Conservation (phyloP, 2,888 invertebrate genomes). For the Phrixothrix hirtus region DNA sequence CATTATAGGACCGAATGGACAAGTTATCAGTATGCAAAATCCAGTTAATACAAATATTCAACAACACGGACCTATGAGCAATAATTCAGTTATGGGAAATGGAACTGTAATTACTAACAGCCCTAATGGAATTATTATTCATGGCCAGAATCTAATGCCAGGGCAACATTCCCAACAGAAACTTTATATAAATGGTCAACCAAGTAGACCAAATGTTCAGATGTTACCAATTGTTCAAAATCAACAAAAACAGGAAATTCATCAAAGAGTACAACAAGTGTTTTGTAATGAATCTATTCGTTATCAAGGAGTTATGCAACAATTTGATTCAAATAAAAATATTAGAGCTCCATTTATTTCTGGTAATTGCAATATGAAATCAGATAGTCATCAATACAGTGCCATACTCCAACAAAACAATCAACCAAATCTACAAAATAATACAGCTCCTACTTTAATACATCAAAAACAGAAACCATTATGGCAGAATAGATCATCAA, state of each 20-base stretch:
- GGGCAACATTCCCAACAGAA: conserved; percentile 47
- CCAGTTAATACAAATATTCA: conserved; percentile 51
- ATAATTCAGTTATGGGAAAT: conserved; percentile 31
- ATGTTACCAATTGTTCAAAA: conserved; percentile 46
- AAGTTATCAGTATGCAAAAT: conserved; percentile 64
- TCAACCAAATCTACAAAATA: conserved; percentile 16
- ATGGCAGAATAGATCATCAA: conserved; percentile 43
- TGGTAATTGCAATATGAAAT: conserved; percentile 30
- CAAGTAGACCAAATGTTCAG: conserved; percentile 52
- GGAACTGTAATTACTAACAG: conserved; percentile 28
- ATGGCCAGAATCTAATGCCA: conserved; percentile 40
- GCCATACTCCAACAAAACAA: conserved; percentile 31
- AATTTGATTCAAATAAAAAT: conserved; percentile 52
- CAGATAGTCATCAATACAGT: conserved; percentile 26
- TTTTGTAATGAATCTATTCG: conserved; percentile 38
- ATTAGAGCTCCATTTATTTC: conserved; percentile 41
- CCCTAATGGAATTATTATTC: conserved; percentile 41
- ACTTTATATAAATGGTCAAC: conserved; percentile 51
- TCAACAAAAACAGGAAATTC: conserved; percentile 39
- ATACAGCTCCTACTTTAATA: conserved; percentile 11
- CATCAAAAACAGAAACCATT: conserved; percentile 46
- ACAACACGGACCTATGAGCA: conserved; percentile 36
- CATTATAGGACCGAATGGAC: conserved; percentile 63
- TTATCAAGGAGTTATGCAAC: conserved; percentile 44
- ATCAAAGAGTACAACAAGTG: conserved; percentile 39